Evolutionary conservation across 2,797 vertebrate species (phyloP), one percentile per base, ranked within the genome.

Genomic region (Sebastes taczanowskii): DNA sequence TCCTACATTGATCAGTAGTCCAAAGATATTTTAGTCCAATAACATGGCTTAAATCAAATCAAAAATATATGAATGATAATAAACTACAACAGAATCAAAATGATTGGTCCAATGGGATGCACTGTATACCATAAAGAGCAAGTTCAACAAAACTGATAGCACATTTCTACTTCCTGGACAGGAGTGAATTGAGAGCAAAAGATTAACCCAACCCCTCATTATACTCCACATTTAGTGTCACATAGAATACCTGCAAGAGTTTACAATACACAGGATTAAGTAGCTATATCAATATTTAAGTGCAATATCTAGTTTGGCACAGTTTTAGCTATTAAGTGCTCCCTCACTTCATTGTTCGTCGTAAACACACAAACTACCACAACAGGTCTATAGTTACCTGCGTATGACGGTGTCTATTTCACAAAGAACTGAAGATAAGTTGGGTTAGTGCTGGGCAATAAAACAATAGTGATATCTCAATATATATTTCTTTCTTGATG

Each of bases 261-360:
- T 79, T 61, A 88, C 81, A 89, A 84, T 66, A 88, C 85, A 89
- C 81, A 86, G 60, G 76, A 83, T 84, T 78, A 81, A 76, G 76
- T 62, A 75, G 49, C 69, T 73, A 76, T 75, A 78, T 86, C 34
- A 65, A 82, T 65, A 79, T 85, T 52, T 32, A 92, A 87, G 87
- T 93, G 89, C 84, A 91, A 86, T 49, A 49, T 74, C 71, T 68
- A 87, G 70, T 91, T 92, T 91, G 86, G 88, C 89, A 94, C 86
- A 90, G 88, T 90, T 86, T 91, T 58, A 80, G 82, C 89, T 73
- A 80, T 49, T 16, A 77, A 70, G 80, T 84, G 76, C 67, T 80
- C 34, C 68, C 46, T 83, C 66, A 74, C 69, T 81, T 75, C 4
- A 42, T 71, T 83, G 72, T 81, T 84, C 20, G 9, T 74, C 74